Conservation (phyloP, 2,113 vertebrate genomes). For the Salvelinus fontinalis region DNA sequence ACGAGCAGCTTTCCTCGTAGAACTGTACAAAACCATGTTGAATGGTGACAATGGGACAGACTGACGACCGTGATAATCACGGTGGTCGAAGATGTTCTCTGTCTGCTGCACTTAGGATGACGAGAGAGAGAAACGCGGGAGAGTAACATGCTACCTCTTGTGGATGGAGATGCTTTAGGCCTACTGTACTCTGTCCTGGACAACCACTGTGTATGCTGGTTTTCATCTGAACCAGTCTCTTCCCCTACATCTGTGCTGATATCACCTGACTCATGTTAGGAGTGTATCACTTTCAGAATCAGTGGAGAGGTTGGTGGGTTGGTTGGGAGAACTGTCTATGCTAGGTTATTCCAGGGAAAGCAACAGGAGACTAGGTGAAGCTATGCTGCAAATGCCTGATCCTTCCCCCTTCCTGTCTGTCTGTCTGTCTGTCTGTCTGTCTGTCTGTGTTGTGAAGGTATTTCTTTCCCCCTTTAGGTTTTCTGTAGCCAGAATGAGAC, state of each 20-base stretch:
- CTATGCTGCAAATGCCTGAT: background rate
- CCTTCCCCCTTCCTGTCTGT: background rate
- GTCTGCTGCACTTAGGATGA: slow-evolving; percentile 45
- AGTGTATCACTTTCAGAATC: background rate
- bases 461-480: background rate
- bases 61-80: slow-evolving; percentile 63
- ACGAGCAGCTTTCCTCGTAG: slow-evolving; percentile 44
- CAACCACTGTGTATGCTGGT: slow-evolving; percentile 8
- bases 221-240: slow-evolving; percentile 10
- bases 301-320: background rate
- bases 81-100: slow-evolving; percentile 36
- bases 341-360: background rate
- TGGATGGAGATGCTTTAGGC: slow-evolving; percentile 63
- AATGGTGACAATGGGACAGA: slow-evolving; percentile 43
- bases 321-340: background rate
- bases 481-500: background rate
- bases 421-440: too few relatives aligned
- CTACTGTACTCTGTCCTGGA: slow-evolving; percentile 31
- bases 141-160: slow-evolving; percentile 77
- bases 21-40: slow-evolving; percentile 16
- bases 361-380: background rate
- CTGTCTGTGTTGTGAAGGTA: background rate
- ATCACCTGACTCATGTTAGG: background rate
- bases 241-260: slow-evolving; percentile 9
- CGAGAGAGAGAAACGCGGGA: slow-evolving; percentile 52